phyloP scores from a whole-genome alignment of 2,888 invertebrate genomes.

The Lasioglossum malachurum region DNA sequence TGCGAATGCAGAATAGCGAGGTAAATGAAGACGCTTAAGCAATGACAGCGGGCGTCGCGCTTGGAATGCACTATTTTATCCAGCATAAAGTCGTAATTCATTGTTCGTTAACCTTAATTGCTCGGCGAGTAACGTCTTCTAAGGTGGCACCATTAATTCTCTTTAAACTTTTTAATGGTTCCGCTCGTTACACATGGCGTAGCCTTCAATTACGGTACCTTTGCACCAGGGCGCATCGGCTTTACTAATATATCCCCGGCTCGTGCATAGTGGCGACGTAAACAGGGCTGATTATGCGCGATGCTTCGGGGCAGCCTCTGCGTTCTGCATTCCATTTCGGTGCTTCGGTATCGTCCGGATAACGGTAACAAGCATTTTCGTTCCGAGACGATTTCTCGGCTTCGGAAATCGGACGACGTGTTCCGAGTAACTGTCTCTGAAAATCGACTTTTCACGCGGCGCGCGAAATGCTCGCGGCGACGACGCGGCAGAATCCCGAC shows the following conservation, averaged over 20 bases:
- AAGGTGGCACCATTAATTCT: constrained; percentile 39
- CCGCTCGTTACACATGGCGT: constrained; percentile 41
- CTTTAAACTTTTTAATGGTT: constrained; percentile 47
- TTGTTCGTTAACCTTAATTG: constrained; percentile 53
- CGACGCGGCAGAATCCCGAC: neutral
- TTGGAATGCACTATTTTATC: neutral
- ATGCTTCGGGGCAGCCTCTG: constrained; percentile 14
- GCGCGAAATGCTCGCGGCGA: neutral
- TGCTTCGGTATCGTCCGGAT: constrained; percentile 37
- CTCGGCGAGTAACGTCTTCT: constrained; percentile 14
- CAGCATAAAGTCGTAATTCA: constrained; percentile 20
- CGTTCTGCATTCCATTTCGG: constrained; percentile 55
- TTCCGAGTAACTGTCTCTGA: neutral
- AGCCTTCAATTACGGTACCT: constrained; percentile 47
- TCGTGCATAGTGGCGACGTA: constrained; percentile 16
- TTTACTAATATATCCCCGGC: constrained; percentile 35
- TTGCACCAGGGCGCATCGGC: constrained; percentile 4
- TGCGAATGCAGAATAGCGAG: neutral
- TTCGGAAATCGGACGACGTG: constrained; percentile 5
- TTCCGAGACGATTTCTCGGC: constrained; percentile 29
- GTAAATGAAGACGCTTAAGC: neutral
- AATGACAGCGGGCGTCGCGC: neutral
- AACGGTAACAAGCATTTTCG: constrained; percentile 51
- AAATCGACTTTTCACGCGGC: constrained; percentile 24
- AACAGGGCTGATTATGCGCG: constrained; percentile 36